Evolutionary conservation across 2,888 invertebrate species (phyloP), one percentile per base, ranked within the genome.

Genomic region (Stegophylla sp.): DNA sequence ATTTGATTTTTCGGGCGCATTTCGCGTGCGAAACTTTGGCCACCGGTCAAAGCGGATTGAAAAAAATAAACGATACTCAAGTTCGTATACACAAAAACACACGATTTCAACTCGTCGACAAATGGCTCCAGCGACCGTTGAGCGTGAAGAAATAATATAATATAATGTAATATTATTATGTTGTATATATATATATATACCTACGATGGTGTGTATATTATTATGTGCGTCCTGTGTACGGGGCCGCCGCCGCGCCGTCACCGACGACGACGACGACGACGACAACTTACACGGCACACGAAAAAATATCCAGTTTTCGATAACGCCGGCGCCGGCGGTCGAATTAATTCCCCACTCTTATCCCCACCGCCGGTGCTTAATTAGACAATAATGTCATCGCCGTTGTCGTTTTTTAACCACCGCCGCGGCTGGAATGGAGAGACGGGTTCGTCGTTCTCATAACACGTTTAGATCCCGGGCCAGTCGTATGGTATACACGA

Each of bases 241-340:
- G 34, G n/a, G n/a, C n/a, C 13, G 69, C n/a, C 20, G n/a, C 59
- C 15, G 34, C n/a, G n/a, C n/a, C n/a, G n/a, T n/a, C n/a, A n/a
- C 48, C 17, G 53, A 17, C 34, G 23, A 45, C 34, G 61, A n/a
- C 69, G 81, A 45, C 51, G 75, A 43, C 77, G 61, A 51, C 72
- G 64, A 66, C 34, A 48, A 51, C 34, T 34, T 34, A 34, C 34
- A 34, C n/a, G n/a, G 34, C 48, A 75, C 34, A 75, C 45, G 48
- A 59, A 51, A 76, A 59, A 51, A 76, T 77, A 67, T 77, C 76
- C 76, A 67, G 76, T 77, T 77, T 59, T 56, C 67, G 76, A 77
- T 77, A 77, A 77, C 76, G 67, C 67, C 66, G 76, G 76, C 76
- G 76, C 76, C 76, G 76, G 17, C 56, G n/a, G 56, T 56, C 66